A percentile compares a stretch with the other conserved stretches of the same genome.
Evolutionary conservation across 1,140 invertebrate genomes (phyloP).

Genomic region (Nylanderia fulva): DNA sequence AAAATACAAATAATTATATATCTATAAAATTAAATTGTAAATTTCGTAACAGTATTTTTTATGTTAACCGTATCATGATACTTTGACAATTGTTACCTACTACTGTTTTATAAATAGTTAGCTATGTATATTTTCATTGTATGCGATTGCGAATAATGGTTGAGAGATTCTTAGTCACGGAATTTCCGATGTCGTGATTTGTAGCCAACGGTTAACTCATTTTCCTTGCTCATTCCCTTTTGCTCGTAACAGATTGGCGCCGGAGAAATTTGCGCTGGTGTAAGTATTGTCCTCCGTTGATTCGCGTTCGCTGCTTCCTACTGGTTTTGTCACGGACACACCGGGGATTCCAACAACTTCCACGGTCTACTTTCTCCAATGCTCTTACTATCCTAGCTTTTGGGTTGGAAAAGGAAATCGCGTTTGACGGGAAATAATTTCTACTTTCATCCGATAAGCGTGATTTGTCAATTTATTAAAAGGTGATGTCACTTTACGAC

Average conservation of each 20-base stretch:
- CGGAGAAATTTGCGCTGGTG: slow-evolving; percentile 44
- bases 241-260: slow-evolving; percentile 60
- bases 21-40: too few species aligned
- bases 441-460: slow-evolving; percentile 46
- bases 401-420: slow-evolving; percentile 60
- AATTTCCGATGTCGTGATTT: slow-evolving; percentile 70
- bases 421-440: slow-evolving; percentile 64
- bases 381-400: slow-evolving; percentile 31
- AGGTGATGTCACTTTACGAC: slow-evolving; percentile 59
- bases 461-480: slow-evolving; percentile 67
- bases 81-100: too few species aligned
- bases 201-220: slow-evolving; percentile 75
- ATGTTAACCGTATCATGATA: not conserved
- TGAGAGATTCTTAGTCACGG: slow-evolving; percentile 65
- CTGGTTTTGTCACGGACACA: slow-evolving; percentile 24
- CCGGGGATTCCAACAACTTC: slow-evolving; percentile 41
- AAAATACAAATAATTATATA: too few species aligned
- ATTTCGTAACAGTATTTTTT: not conserved
- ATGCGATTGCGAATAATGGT: slow-evolving; percentile 7
- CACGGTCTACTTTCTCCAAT: slow-evolving; percentile 62
- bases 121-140: slow-evolving; percentile 11
- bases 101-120: too few species aligned
- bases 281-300: slow-evolving; percentile 64
- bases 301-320: slow-evolving; percentile 26
- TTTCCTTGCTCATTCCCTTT: slow-evolving; percentile 61